Evolutionary conservation across 1,140 invertebrate species (phyloP), one percentile per base, ranked within the genome.

Genomic region (Notospermus geniculatus): DNA sequence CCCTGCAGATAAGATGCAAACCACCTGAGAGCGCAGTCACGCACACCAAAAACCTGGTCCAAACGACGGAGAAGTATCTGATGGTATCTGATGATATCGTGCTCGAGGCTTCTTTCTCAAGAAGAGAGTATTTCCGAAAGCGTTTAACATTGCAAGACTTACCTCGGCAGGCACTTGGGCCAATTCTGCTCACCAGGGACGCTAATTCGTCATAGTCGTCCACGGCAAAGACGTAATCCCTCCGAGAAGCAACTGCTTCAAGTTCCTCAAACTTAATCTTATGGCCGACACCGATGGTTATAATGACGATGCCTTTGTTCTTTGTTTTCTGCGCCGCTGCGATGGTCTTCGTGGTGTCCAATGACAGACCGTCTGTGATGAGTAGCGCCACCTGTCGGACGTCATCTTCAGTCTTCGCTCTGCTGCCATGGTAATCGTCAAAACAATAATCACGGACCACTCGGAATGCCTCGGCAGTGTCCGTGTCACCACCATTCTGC

Each of bases 241-340:
- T 61, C 17, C 59, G 27, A 46, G 57, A 58, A n/a, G 67, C 62
- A 9, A 69, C 59, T 11, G 53, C 59, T 50, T 55, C 55, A 27
- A 71, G 56, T 55, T 71, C 67, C 28, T 54, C 27, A 2, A 28
- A 46, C n/a, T 65, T 58, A 0, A 62, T 57, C 17, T 62, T 41
- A 1, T 60, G n/a, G 9, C 73, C 73, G 28, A 75, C 65, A 7
- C 71, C 73, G 13, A 75, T 57, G n/a, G 65, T 65, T 59, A 75
- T 71, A 11, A 75, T 29, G n/a, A 66, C 52, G 1, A 73, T 63
- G 0, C 68, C 68, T 15, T 60, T 56, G 17, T 64, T 36, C 17
- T 68, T 63, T 0, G 64, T 60, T 11, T 55, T 2, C 4, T 59
- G 25, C 13, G 73, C 69, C 45, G 70, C 70, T 53, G 52, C 1